Evolutionary conservation across 2,888 invertebrate genomes (phyloP).

Genomic region (Caenorhabditis wallacei): DNA sequence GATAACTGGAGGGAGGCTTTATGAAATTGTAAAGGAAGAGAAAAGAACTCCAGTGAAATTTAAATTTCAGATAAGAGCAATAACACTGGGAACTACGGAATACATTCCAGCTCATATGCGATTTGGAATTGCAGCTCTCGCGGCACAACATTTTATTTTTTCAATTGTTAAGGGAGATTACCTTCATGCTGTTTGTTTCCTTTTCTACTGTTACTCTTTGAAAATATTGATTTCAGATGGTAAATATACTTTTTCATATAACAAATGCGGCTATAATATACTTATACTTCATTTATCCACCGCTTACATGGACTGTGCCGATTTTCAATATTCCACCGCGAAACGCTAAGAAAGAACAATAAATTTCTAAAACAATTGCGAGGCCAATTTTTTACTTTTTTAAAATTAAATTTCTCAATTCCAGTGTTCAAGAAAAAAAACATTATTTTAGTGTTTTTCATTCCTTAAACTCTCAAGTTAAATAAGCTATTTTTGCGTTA

Average conservation of each 20-base stretch:
- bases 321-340: slow-evolving; percentile 77
- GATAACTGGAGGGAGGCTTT: slow-evolving; percentile 77
- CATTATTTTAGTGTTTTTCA: too few species aligned
- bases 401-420: too few species aligned
- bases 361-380: not conserved
- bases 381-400: too few species aligned
- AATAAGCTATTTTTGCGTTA: too few species aligned
- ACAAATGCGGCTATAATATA: slow-evolving; percentile 77
- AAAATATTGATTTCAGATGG: slow-evolving; percentile 73
- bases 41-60: not conserved
- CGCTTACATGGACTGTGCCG: slow-evolving; percentile 82
- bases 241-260: slow-evolving; percentile 78
- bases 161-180: slow-evolving; percentile 76
- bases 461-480: too few species aligned
- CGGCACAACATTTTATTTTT: slow-evolving; percentile 80
- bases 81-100: slow-evolving; percentile 78
- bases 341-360: slow-evolving; percentile 66
- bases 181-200: slow-evolving; percentile 77
- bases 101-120: slow-evolving; percentile 81
- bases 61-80: slow-evolving; percentile 75
- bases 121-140: slow-evolving; percentile 78
- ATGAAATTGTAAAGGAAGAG: slow-evolving; percentile 74
- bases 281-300: slow-evolving; percentile 82
- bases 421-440: too few species aligned
- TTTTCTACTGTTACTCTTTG: not conserved